Evolutionary conservation across 2,888 invertebrate genomes (phyloP).

Genomic region (Drosophila subsilvestris): DNA sequence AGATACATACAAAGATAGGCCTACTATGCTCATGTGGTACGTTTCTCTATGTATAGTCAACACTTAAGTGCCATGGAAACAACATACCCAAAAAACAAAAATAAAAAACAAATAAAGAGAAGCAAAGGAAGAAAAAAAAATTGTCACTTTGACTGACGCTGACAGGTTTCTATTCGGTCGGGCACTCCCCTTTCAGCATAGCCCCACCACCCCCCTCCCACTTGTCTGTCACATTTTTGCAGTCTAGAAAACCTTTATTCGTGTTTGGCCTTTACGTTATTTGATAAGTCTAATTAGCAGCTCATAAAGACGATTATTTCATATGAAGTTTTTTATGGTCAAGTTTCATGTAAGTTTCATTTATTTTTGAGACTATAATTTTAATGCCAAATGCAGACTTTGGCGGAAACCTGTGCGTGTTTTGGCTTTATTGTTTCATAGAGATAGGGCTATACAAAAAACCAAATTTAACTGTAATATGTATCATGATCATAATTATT

Average conservation of each 20-base stretch:
- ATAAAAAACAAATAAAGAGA: neutral
- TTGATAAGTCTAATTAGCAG: slow-evolving; percentile 71
- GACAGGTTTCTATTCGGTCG: slow-evolving; percentile 58
- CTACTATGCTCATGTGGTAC: slow-evolving; percentile 18
- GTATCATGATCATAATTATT: neutral
- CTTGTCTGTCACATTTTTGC: slow-evolving; percentile 16
- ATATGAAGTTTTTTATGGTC: slow-evolving; percentile 41
- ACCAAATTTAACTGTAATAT: neutral
- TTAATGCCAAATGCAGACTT: slow-evolving; percentile 18
- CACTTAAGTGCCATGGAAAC: slow-evolving; percentile 38
- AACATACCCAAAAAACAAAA: slow-evolving; percentile 19
- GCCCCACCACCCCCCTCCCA: neutral
- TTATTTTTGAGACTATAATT: neutral
- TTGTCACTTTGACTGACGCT: slow-evolving; percentile 59
- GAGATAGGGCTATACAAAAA: slow-evolving; percentile 1
- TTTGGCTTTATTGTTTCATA: slow-evolving; percentile 20
- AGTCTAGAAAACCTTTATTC: slow-evolving; percentile 3
- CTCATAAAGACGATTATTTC: slow-evolving; percentile 54
- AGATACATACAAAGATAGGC: slow-evolving; percentile 19
- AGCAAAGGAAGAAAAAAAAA: slow-evolving; percentile 26
- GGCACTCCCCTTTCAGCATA: slow-evolving; percentile 29
- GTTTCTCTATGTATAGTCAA: slow-evolving; percentile 23
- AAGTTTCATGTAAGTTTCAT: slow-evolving; percentile 29
- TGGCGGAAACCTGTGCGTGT: slow-evolving; percentile 18
- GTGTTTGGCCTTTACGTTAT: slow-evolving; percentile 20